These are phyloP conservation scores for Odontocerum albicorne DNA, from an alignment of 2,888 invertebrate genomes.

Conservation along the genomic window DNA sequence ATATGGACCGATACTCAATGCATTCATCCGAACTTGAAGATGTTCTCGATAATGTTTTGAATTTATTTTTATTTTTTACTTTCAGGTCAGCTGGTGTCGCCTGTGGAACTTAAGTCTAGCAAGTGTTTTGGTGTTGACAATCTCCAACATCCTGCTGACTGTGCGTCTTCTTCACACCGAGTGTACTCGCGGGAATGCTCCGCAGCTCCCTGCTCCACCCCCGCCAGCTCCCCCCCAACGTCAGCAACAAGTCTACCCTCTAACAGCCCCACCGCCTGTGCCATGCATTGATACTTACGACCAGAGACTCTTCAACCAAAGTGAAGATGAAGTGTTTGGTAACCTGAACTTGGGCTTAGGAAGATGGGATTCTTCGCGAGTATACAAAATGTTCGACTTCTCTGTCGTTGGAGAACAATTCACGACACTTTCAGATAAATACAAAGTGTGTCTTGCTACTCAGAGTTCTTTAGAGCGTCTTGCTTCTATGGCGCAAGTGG, in stretches of 20 bases:
- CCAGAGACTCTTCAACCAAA: slow-evolving; percentile 34
- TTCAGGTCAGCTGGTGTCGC: slow-evolving; percentile 59
- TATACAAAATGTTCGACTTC: slow-evolving; percentile 74
- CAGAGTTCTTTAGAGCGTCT: slow-evolving; percentile 85
- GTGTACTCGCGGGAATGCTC: slow-evolving; percentile 41
- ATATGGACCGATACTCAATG: not conserved
- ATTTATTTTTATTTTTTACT: slow-evolving; percentile 6
- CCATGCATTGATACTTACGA: slow-evolving; percentile 31
- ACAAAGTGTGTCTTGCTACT: slow-evolving; percentile 75
- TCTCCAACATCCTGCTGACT: slow-evolving; percentile 65
- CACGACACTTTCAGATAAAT: slow-evolving; percentile 58
- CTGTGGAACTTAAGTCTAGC: slow-evolving; percentile 70
- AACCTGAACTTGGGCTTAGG: slow-evolving; percentile 66
- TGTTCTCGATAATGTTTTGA: not conserved
- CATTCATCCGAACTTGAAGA: not conserved
- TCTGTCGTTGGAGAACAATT: slow-evolving; percentile 70
- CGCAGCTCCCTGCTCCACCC: slow-evolving; percentile 31
- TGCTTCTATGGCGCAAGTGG: slow-evolving; percentile 74
- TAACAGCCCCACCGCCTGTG: slow-evolving; percentile 29
- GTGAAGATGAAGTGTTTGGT: slow-evolving; percentile 47
- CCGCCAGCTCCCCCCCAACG: slow-evolving; percentile 36
- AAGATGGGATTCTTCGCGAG: slow-evolving; percentile 71
- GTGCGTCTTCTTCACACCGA: slow-evolving; percentile 58
- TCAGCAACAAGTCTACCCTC: slow-evolving; percentile 24
- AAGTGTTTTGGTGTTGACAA: slow-evolving; percentile 64